Conservation (phyloP, 2,888 invertebrate genomes). For the Ormyrus pomaceus region DNA sequence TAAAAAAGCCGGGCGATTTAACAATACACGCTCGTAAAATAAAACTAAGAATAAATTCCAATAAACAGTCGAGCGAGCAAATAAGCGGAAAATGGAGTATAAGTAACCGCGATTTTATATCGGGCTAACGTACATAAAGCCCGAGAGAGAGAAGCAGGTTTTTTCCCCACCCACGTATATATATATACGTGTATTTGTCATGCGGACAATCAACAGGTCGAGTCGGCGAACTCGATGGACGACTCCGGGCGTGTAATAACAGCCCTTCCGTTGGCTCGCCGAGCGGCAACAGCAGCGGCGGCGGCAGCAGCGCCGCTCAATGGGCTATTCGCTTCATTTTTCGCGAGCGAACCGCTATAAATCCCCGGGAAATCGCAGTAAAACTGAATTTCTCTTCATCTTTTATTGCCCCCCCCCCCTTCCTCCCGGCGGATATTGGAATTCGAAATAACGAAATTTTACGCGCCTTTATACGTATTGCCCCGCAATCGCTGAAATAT, state of each 20-base stretch:
- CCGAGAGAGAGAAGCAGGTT: too few relatives aligned
- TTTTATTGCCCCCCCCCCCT: slow-evolving; percentile 24
- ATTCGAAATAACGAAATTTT: slow-evolving; percentile 23
- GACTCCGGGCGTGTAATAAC: slow-evolving; percentile 45
- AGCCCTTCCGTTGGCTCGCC: slow-evolving; percentile 39
- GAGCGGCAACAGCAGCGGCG: too few relatives aligned
- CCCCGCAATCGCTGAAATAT: background rate
- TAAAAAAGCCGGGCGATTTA: too few relatives aligned
- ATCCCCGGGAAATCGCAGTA: slow-evolving; percentile 25
- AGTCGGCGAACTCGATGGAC: slow-evolving; percentile 44
- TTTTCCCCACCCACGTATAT: background rate
- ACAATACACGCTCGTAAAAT: too few relatives aligned
- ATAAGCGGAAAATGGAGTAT: background rate
- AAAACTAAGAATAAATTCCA: too few relatives aligned
- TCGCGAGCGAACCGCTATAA: slow-evolving; percentile 31
- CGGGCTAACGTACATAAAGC: background rate
- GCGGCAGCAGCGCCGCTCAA: slow-evolving; percentile 4
- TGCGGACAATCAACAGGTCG: slow-evolving; percentile 50
- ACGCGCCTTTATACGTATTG: slow-evolving; percentile 6
- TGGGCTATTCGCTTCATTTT: slow-evolving; percentile 46
- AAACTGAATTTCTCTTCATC: slow-evolving; percentile 21
- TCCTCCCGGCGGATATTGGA: slow-evolving; percentile 12
- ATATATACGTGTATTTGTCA: slow-evolving; percentile 11
- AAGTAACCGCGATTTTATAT: slow-evolving; percentile 16
- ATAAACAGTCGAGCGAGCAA: background rate